Percentiles rank a stretch among this genome's conserved stretches.
These are phyloP conservation scores for Chelonus insularis DNA, from an alignment of 1,140 invertebrate genomes.

Conservation along the genomic window DNA sequence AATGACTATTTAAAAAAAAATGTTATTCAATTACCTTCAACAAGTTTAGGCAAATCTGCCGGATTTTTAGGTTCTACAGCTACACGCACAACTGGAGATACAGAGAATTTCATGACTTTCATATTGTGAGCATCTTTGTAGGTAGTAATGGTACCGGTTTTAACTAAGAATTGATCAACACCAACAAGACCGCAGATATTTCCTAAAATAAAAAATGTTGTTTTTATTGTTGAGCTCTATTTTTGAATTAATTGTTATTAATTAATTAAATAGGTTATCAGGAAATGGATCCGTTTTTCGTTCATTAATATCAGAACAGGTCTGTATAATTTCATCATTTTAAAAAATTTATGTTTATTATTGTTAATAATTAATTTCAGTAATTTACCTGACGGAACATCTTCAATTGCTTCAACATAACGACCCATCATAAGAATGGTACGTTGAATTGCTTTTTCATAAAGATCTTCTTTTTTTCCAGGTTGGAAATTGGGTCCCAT, in stretches of 20 bases:
- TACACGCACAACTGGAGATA: conserved; percentile 98
- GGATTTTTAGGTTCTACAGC: conserved; percentile 99
- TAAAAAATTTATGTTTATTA: not conserved
- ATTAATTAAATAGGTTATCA: conserved; percentile 29
- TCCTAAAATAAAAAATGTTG: conserved; percentile 45
- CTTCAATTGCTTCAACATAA: conserved; percentile 98
- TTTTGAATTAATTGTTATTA: not conserved
- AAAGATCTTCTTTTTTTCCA: conserved; percentile 99
- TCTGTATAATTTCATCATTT: conserved; percentile 35
- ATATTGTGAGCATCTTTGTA: conserved; percentile 99
- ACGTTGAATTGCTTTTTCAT: conserved; percentile 98
- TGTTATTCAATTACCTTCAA: too few relatives aligned
- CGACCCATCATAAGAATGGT: conserved; percentile 99
- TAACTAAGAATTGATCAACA: conserved; percentile 99
- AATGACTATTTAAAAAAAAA: too few relatives aligned
- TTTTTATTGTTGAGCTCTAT: too few relatives aligned
- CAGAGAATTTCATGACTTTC: conserved; percentile 98
- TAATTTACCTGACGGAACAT: conserved; percentile 88
- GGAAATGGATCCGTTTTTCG: conserved; percentile 43
- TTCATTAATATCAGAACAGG: conserved; percentile 47
- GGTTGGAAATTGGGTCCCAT: conserved; percentile 98
- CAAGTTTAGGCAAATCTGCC: conserved; percentile 97
- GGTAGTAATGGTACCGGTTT: conserved; percentile 99
- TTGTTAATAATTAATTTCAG: conserved; percentile 9
- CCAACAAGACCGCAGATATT: conserved; percentile 99